These are phyloP conservation scores for Caenorhabditis plicata DNA, from an alignment of 2,888 invertebrate genomes.

Conservation along the genomic window DNA sequence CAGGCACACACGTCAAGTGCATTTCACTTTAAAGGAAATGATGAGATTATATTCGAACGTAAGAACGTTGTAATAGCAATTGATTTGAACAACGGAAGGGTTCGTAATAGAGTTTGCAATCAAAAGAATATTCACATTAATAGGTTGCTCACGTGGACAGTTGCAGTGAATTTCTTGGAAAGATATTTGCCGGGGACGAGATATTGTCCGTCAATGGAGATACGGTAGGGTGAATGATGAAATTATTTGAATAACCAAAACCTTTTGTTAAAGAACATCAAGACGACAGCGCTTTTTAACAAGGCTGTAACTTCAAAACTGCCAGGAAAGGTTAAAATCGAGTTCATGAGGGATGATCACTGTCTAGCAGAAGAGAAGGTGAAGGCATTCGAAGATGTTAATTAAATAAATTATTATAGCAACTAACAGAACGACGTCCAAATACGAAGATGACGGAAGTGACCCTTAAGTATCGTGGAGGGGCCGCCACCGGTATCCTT, in stretches of 20 bases:
- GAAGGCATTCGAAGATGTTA: too few relatives aligned
- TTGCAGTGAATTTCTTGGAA: slow-evolving; percentile 28
- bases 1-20: slow-evolving; percentile 19
- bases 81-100: slow-evolving; percentile 29
- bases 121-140: not conserved
- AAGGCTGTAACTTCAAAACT: slow-evolving; percentile 14
- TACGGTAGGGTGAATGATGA: not conserved
- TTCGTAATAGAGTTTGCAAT: not conserved
- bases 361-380: slow-evolving; percentile 40
- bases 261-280: slow-evolving; percentile 23
- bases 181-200: slow-evolving; percentile 27
- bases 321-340: slow-evolving; percentile 40
- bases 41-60: slow-evolving; percentile 20
- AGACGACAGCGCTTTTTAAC: slow-evolving; percentile 35
- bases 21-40: slow-evolving; percentile 33
- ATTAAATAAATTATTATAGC: too few relatives aligned
- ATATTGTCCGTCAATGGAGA: slow-evolving; percentile 27
- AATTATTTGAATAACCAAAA: too few relatives aligned
- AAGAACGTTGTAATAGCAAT: slow-evolving; percentile 32
- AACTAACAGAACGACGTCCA: slow-evolving; percentile 31
- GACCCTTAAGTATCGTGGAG: slow-evolving; percentile 46
- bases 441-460: slow-evolving; percentile 42
- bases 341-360: slow-evolving; percentile 45
- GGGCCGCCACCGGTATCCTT: slow-evolving; percentile 48
- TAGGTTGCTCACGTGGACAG: slow-evolving; percentile 29